Percentiles rank a stretch among this genome's conserved stretches.
Conservation (phyloP, 2,113 vertebrate species). For the Alligator mississippiensis region DNA sequence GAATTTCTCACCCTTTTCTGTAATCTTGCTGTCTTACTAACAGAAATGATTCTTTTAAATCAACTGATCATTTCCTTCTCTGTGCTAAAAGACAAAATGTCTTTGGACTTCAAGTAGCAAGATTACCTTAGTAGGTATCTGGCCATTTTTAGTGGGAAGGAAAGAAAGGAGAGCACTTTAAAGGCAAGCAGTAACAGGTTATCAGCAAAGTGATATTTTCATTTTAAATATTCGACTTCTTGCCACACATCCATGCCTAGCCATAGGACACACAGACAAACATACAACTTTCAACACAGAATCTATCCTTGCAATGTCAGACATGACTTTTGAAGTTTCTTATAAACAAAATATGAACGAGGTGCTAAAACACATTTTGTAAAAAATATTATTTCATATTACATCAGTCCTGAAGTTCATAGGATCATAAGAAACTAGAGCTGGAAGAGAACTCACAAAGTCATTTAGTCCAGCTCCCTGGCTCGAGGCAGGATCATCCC, state of each 20-base stretch:
- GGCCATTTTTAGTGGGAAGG: background rate
- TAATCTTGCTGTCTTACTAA: background rate
- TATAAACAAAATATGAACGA: background rate
- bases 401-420: background rate
- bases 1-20: background rate
- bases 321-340: background rate
- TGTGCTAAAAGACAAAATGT: slow-evolving; percentile 31
- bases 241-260: background rate
- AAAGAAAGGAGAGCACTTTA: background rate
- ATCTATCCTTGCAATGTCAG: no score
- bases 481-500: no score
- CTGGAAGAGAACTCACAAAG: no score
- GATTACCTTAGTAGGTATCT: background rate
- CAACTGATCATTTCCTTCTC: slow-evolving; percentile 25
- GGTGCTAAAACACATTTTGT: background rate
- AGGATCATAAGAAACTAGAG: no score
- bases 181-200: background rate
- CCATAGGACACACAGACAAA: background rate
- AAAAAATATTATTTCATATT: background rate
- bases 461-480: no score
- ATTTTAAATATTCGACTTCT: background rate
- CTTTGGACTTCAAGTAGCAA: background rate
- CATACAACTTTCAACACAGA: background rate
- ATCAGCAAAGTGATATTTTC: background rate
- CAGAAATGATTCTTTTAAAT: slow-evolving; percentile 17